These are phyloP conservation scores for Yponomeuta plumbellus DNA, from an alignment of 2,888 invertebrate genomes.

Conservation along the genomic window DNA sequence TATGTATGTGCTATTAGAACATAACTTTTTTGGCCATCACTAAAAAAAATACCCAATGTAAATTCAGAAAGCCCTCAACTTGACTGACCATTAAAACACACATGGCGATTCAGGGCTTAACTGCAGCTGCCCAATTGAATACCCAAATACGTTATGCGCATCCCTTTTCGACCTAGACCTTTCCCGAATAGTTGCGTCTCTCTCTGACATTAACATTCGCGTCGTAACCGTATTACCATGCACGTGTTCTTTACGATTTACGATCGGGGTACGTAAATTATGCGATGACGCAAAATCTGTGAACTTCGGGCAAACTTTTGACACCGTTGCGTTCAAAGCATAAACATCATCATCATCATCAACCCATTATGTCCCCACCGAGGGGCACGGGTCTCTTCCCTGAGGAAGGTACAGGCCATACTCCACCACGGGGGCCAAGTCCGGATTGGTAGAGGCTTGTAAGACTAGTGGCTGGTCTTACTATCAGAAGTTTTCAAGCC, in stretches of 20 bases:
- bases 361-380: too few species aligned
- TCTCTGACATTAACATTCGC: neutral
- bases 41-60: neutral
- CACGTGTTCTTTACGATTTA: slow-evolving; percentile 3
- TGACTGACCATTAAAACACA: neutral
- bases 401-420: too few species aligned
- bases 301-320: neutral
- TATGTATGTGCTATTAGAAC: neutral
- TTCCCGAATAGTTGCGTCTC: neutral
- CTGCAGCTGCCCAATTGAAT: neutral
- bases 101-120: neutral
- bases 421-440: too few species aligned
- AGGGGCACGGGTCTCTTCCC: too few species aligned
- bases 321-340: too few species aligned
- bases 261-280: slow-evolving; percentile 1
- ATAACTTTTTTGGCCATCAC: neutral
- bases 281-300: neutral
- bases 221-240: neutral
- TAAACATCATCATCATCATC: too few species aligned
- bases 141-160: neutral
- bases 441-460: too few species aligned
- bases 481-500: too few species aligned
- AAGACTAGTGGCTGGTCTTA: too few species aligned
- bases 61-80: neutral
- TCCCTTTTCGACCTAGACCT: neutral